A percentile compares a stretch with the other conserved stretches of the same genome.
These are phyloP conservation scores for Carassius gibelio DNA, from an alignment of 2,113 vertebrate genomes.

Conservation along the genomic window DNA sequence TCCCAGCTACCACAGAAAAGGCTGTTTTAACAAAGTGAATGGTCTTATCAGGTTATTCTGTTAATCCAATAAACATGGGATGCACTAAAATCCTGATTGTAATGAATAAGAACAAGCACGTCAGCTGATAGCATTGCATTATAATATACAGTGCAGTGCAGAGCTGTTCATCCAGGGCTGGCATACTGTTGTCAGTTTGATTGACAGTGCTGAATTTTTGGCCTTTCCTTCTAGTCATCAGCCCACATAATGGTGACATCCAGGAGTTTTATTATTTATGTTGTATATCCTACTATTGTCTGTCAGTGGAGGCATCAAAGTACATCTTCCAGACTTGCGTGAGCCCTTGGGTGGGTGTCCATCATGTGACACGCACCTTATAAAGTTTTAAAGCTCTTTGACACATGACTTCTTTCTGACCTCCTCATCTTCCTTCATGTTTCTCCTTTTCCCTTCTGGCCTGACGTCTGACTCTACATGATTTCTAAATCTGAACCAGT, in stretches of 20 bases:
- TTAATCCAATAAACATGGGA: background rate
- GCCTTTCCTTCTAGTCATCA: background rate
- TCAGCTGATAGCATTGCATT: background rate
- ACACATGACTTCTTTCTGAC: background rate
- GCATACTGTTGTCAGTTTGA: slow-evolving; percentile 14
- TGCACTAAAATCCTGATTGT: background rate
- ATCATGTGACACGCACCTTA: slow-evolving; percentile 15
- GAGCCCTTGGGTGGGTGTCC: slow-evolving; percentile 17
- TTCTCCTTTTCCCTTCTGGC: background rate
- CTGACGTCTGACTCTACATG: background rate
- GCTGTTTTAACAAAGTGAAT: slow-evolving; percentile 2
- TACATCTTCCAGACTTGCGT: background rate
- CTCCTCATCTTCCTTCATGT: background rate
- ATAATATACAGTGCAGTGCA: background rate
- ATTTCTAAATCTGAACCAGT: background rate
- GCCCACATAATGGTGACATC: background rate
- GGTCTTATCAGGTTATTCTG: background rate
- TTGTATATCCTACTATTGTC: slow-evolving; percentile 5
- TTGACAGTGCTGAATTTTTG: slow-evolving; percentile 2
- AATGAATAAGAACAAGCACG: background rate
- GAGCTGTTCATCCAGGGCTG: background rate
- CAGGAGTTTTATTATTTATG: slow-evolving; percentile 16
- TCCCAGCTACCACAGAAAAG: background rate
- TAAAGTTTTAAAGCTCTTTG: slow-evolving; percentile 26
- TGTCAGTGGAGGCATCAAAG: slow-evolving; percentile 23